Conservation (phyloP, 2,797 vertebrate species). For the Naso thynnoides region DNA sequence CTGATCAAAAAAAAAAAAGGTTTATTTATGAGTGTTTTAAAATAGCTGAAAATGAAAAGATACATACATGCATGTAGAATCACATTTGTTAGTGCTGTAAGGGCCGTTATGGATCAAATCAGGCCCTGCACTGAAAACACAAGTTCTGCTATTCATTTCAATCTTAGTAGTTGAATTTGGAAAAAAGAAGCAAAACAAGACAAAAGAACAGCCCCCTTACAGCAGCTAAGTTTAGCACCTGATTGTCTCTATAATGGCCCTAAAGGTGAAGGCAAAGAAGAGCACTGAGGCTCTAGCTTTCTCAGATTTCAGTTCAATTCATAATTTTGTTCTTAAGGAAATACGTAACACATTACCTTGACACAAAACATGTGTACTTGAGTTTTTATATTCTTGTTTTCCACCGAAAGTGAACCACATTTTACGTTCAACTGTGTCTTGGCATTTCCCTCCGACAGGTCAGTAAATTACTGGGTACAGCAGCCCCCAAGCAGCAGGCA, state of each 20-base stretch:
- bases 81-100: too few species aligned
- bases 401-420: not conserved
- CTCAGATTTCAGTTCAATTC: not conserved
- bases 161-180: too few species aligned
- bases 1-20: not conserved
- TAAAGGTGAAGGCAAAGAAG: not conserved
- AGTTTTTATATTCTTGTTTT: not conserved
- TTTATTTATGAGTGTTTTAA: not conserved
- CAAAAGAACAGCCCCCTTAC: too few species aligned
- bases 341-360: not conserved
- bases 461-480: conserved; percentile 88
- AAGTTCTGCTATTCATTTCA: too few species aligned
- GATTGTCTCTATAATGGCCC: too few species aligned
- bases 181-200: too few species aligned
- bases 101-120: too few species aligned
- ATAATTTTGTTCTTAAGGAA: not conserved
- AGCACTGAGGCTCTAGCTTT: not conserved
- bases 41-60: not conserved
- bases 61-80: not conserved
- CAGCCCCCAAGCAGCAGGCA: conserved; percentile 89
- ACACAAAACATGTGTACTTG: not conserved
- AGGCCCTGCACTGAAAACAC: too few species aligned
- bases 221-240: too few species aligned
- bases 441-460: conserved; percentile 85
- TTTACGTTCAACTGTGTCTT: conserved; percentile 36